Evolutionary conservation across 2,888 invertebrate species (phyloP).

Genomic region (Myathropa florea): DNA sequence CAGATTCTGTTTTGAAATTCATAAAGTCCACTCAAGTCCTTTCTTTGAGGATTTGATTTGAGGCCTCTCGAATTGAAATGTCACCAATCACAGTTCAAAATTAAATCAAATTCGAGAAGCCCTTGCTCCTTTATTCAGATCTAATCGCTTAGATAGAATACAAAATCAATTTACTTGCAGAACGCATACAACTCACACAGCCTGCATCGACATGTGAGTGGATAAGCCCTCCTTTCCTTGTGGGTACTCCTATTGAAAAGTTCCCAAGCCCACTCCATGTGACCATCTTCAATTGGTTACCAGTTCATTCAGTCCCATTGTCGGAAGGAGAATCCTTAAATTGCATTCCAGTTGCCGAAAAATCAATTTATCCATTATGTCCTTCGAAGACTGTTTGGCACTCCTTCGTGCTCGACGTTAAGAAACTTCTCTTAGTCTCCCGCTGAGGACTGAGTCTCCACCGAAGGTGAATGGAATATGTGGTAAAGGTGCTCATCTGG

Average conservation of each 20-base stretch:
- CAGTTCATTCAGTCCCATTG: slow-evolving; percentile 18
- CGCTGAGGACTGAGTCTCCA: neutral
- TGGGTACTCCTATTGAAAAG: no score
- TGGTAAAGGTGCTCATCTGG: slow-evolving; percentile 3
- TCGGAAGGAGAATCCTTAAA: slow-evolving; percentile 24
- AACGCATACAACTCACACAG: neutral
- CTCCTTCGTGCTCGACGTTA: neutral
- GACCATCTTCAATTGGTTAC: neutral
- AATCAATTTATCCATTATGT: slow-evolving; percentile 13
- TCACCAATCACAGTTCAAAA: neutral
- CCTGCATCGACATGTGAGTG: no score
- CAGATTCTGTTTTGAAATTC: neutral
- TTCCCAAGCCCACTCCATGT: neutral
- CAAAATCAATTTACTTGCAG: neutral
- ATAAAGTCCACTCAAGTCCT: neutral
- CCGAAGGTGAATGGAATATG: neutral
- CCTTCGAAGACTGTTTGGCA: neutral
- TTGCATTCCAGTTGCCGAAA: slow-evolving; percentile 25
- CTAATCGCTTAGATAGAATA: neutral
- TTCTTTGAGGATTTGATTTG: neutral
- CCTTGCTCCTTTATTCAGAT: neutral
- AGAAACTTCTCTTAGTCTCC: slow-evolving; percentile 10
- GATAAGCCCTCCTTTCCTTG: no score
- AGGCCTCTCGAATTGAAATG: neutral
- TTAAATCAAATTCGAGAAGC: neutral